Evolutionary conservation across 2,888 invertebrate species (phyloP), one percentile per base, ranked within the genome.

Genomic region (Hecatera dysodea): DNA sequence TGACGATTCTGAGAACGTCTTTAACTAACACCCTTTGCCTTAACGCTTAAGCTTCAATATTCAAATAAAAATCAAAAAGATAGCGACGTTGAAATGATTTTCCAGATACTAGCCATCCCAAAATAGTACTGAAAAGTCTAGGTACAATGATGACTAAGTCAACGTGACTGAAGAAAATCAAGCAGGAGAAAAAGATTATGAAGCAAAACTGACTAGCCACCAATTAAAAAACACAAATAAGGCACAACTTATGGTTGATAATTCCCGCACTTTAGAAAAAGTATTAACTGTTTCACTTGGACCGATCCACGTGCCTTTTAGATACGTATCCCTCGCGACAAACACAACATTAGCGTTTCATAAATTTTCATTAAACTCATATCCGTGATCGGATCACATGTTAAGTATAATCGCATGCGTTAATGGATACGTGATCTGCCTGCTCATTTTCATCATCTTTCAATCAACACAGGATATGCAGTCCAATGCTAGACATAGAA

Each of bases 381-480:
- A 73, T 74, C 73, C 75, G 73, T 62, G 75, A 56, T 67, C 48
- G 11, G 27, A 48, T 60, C 44, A 36, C 50, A 24, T 55, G 62
- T 76, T 62, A 46, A 62, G 52, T 52, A 59, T 67, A 46, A 70
- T 53, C 12, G 0, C 15, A 63, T 62, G 33, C 39, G 17, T 48
- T 63, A 53, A 59, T 76, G n/a, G 33, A 9, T 61, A 65, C 72
- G 56, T 65, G 72, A 24, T 27, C 6, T 22, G 50, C 72, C 55
- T 73, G 33, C 50, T 44, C 4, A 78, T 59, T 46, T 19, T 1
- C 1, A 33, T 52, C 53, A 22, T 19, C 72, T 39, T 73, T 63
- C 73, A 73, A 73, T 78, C 78, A 64, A 59, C 29, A 24, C 74
- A 52, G 74, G 44, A 74, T 73, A 36, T 74, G 36, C 12, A 56